phyloP scores from a whole-genome alignment of 2,888 invertebrate species.

The Melanchra persicariae region DNA sequence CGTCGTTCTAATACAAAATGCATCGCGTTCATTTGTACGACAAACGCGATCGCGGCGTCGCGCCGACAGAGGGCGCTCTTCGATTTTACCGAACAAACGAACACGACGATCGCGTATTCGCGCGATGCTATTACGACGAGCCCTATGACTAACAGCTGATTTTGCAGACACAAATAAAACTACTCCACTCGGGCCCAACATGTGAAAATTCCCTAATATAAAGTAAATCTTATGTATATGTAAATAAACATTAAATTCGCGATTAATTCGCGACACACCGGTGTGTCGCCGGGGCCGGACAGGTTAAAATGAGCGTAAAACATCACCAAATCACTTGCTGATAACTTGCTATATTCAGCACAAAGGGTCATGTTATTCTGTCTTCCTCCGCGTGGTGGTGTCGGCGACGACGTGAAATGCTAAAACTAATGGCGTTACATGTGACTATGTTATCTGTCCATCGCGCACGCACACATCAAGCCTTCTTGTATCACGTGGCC shows the following conservation, averaged over 20 bases:
- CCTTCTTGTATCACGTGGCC: constrained; percentile 67
- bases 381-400: constrained; percentile 36
- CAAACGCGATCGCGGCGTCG: no score
- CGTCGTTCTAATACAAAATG: no score
- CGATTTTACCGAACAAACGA: background rate
- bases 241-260: no score
- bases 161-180: constrained; percentile 32
- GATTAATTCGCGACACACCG: no score
- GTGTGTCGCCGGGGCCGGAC: no score
- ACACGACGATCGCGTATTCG: no score
- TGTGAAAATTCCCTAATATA: no score
- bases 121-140: background rate
- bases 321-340: constrained; percentile 45
- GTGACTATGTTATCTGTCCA: constrained; percentile 77
- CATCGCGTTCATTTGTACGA: background rate
- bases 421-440: constrained; percentile 83
- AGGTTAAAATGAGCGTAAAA: constrained; percentile 16
- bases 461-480: constrained; percentile 68
- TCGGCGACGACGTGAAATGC: constrained; percentile 78
- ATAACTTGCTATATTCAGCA: constrained; percentile 13
- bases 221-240: no score
- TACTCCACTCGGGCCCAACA: no score
- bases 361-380: constrained; percentile 17
- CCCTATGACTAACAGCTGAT: background rate
- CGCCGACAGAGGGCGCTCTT: no score